These are phyloP conservation scores for Notechis scutatus DNA, from an alignment of 2,113 vertebrate genomes.

Conservation along the genomic window DNA sequence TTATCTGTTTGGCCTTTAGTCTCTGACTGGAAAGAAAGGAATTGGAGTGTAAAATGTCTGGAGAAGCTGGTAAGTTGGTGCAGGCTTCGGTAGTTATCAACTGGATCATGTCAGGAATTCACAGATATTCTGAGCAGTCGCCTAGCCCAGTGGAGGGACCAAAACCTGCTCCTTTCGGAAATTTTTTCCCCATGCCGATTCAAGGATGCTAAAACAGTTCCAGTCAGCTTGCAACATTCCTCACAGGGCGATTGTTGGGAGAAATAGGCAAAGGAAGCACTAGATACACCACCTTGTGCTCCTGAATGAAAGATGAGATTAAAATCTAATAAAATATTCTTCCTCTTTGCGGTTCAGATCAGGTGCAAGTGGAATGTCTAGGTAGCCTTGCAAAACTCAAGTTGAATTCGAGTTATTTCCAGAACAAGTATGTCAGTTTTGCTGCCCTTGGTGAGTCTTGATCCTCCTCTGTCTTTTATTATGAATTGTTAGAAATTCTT, in stretches of 20 bases:
- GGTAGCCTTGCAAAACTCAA: slow-evolving; percentile 32
- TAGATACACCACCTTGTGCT: not conserved
- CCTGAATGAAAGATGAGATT: not conserved
- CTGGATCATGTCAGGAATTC: not conserved
- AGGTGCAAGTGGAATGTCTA: not conserved
- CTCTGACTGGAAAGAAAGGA: not conserved
- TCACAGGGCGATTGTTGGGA: not conserved
- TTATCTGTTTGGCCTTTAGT: not conserved
- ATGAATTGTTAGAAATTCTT: not conserved
- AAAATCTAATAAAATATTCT: not conserved
- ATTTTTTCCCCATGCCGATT: not conserved
- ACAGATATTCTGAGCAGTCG: not conserved
- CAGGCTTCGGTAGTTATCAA: not conserved
- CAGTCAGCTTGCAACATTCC: not conserved
- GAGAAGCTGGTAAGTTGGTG: not conserved
- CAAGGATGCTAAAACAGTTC: not conserved
- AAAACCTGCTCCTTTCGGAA: not conserved
- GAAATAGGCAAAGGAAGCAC: not conserved
- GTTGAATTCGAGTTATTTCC: slow-evolving; percentile 16
- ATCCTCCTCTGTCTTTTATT: not conserved
- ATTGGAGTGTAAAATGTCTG: not conserved
- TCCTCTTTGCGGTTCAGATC: not conserved
- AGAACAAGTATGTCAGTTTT: slow-evolving; percentile 39
- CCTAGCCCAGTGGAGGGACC: not conserved
- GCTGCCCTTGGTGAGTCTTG: slow-evolving; percentile 52